Percentiles rank a stretch among this genome's conserved stretches.
Evolutionary conservation across 2,113 vertebrate species (phyloP).

Genomic region (Emydura subglobosa): DNA sequence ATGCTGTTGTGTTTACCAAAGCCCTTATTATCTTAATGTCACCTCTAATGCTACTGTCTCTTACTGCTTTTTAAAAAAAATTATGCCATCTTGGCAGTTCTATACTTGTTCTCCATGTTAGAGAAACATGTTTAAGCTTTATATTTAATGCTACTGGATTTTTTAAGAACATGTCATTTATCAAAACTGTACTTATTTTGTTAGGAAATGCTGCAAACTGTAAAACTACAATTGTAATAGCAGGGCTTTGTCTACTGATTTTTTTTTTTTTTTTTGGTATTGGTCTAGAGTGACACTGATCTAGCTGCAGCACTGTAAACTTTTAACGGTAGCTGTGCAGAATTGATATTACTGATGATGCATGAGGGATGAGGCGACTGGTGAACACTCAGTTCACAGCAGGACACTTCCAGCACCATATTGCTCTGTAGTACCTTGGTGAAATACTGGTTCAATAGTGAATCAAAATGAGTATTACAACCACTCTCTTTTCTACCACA

Average conservation of each 20-base stretch:
- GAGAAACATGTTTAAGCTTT: not conserved
- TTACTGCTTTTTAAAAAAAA: not conserved
- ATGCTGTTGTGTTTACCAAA: not conserved
- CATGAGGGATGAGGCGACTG: not conserved
- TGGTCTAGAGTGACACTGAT: not conserved
- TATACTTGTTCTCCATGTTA: not conserved
- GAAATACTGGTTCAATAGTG: not conserved
- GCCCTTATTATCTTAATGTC: not conserved
- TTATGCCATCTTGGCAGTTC: not conserved
- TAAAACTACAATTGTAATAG: not conserved
- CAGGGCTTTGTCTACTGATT: not conserved
- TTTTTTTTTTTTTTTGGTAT: not conserved
- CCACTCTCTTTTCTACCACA: not conserved
- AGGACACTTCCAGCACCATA: not conserved
- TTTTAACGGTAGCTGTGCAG: not conserved
- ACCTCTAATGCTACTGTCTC: not conserved
- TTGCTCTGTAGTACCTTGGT: not conserved
- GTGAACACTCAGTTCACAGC: too few relatives aligned
- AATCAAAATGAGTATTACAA: not conserved
- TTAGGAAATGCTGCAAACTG: not conserved
- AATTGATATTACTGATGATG: not conserved
- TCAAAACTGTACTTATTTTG: not conserved
- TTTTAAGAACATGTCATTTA: not conserved
- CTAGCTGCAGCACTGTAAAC: not conserved
- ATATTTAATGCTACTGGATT: not conserved